Percentiles rank a stretch among this genome's conserved stretches.
phyloP scores from a whole-genome alignment of 2,113 vertebrate genomes.

The Agelaius phoeniceus region DNA sequence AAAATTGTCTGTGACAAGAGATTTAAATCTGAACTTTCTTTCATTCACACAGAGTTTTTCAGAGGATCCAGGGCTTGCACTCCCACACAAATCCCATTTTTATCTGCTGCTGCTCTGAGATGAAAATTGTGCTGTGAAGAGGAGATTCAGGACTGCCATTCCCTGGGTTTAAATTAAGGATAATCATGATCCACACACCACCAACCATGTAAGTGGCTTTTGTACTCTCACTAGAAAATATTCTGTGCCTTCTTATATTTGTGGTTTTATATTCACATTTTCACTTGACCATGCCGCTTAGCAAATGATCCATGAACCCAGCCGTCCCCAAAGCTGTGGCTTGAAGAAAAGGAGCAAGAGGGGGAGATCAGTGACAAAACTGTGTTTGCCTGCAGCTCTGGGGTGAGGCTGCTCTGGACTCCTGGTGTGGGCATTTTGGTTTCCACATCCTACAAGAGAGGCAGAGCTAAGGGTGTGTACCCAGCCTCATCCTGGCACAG shows the following conservation, averaged over 20 bases:
- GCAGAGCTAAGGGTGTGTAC: fast-evolving
- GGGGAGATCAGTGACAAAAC: background rate
- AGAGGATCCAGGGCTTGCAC: background rate
- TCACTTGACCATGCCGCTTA: background rate
- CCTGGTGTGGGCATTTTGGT: background rate
- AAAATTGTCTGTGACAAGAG: background rate
- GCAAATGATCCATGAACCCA: background rate
- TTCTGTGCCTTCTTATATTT: background rate
- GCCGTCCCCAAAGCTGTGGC: background rate
- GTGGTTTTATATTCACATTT: background rate
- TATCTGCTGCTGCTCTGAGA: background rate
- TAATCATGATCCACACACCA: background rate
- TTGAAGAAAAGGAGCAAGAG: background rate
- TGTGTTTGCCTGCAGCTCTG: background rate
- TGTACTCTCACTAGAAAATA: background rate
- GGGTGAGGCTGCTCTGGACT: background rate
- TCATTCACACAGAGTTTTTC: background rate
- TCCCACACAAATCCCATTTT: background rate
- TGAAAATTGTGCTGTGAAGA: background rate
- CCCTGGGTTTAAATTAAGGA: background rate
- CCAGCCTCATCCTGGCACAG: background rate
- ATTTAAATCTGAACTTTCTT: background rate
- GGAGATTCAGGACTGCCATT: background rate
- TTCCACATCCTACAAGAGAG: background rate
- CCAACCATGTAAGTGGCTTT: background rate